Evolutionary conservation across 2,797 vertebrate genomes (phyloP).

Genomic region (Macrochelys suwanniensis): DNA sequence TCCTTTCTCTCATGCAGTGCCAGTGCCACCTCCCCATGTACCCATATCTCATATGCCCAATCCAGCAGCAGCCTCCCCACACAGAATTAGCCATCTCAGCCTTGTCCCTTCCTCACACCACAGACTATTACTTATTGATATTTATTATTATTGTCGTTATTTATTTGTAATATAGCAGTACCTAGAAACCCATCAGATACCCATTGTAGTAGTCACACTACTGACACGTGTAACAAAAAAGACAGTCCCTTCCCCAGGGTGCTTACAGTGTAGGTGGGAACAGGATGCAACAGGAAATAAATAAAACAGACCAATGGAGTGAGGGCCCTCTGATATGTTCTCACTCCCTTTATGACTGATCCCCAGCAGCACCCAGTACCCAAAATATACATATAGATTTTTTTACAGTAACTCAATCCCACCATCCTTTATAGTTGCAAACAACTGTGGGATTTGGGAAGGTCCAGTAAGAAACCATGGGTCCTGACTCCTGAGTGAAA

Average conservation of each 20-base stretch:
- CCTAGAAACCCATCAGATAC: conserved; percentile 33
- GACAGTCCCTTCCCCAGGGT: conserved; percentile 21
- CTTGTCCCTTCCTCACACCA: conserved; percentile 48
- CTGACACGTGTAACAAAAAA: conserved; percentile 59
- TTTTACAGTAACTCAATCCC: neutral
- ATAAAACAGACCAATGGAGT: conserved; percentile 32
- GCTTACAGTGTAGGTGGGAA: conserved; percentile 32
- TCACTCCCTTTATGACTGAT: neutral
- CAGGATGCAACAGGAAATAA: conserved; percentile 46
- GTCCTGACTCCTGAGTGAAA: neutral
- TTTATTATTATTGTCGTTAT: conserved; percentile 29
- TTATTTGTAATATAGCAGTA: conserved; percentile 43
- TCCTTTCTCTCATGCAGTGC: conserved; percentile 59
- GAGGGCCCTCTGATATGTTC: conserved; percentile 17
- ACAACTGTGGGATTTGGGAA: fast-evolving
- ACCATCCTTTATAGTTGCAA: neutral
- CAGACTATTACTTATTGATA: conserved; percentile 60
- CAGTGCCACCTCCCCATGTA: conserved; percentile 63
- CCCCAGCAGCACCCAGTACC: neutral
- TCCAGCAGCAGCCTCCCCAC: conserved; percentile 60
- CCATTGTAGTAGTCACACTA: neutral
- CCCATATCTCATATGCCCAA: conserved; percentile 55
- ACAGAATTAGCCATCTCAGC: conserved; percentile 64
- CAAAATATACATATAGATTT: neutral
- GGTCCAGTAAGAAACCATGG: neutral